A percentile compares a stretch with the other conserved stretches of the same genome.
These are phyloP conservation scores for Urocyon cinereoargenteus DNA, from an alignment of 2,797 vertebrate genomes.

Conservation along the genomic window DNA sequence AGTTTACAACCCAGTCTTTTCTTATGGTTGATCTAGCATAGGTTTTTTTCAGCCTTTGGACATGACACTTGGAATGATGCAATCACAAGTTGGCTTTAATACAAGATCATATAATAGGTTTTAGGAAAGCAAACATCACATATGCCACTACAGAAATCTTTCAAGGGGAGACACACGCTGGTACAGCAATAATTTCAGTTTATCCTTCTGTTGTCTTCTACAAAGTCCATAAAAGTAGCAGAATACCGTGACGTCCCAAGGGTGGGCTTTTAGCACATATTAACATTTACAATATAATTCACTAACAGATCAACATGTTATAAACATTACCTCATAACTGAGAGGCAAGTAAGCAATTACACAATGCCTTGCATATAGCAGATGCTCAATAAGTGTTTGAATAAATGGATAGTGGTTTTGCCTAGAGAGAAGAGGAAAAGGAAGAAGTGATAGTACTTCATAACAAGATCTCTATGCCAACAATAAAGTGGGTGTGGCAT, in stretches of 20 bases:
- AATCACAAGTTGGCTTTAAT: constrained; percentile 28
- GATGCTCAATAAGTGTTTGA: constrained; percentile 78
- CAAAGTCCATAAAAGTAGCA: constrained; percentile 33
- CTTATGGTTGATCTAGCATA: neutral
- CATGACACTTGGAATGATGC: neutral
- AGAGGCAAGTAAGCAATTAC: constrained; percentile 81
- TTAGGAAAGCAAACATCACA: neutral
- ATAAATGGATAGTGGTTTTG: constrained; percentile 75
- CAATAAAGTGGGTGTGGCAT: constrained; percentile 46
- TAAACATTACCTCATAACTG: constrained; percentile 78
- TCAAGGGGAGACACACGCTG: neutral
- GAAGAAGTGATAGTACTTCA: constrained; percentile 76
- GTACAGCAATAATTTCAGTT: constrained; percentile 15
- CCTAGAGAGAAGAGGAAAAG: constrained; percentile 81
- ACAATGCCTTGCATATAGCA: constrained; percentile 78
- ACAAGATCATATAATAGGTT: neutral
- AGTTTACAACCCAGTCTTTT: constrained; percentile 44
- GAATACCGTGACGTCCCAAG: constrained; percentile 26
- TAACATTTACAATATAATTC: constrained; percentile 68
- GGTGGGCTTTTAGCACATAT: constrained; percentile 42
- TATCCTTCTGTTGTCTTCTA: constrained; percentile 44
- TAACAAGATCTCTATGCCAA: constrained; percentile 57
- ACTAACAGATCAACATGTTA: constrained; percentile 77
- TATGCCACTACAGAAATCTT: constrained; percentile 32
- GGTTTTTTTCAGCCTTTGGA: constrained; percentile 48